These are phyloP conservation scores for Sebastes taczanowskii DNA, from an alignment of 2,797 vertebrate species.

Conservation along the genomic window DNA sequence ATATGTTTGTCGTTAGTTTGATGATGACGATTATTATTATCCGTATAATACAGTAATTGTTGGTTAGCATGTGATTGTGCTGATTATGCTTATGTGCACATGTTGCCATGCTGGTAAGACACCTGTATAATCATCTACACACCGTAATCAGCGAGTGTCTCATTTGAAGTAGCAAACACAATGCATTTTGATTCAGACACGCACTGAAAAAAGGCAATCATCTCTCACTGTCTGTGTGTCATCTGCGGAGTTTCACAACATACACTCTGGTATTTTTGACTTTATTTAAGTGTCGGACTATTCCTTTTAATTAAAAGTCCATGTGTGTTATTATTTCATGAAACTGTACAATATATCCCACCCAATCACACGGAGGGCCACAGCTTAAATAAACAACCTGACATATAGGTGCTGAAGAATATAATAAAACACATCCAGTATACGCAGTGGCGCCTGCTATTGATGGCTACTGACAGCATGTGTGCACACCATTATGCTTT, in stretches of 20 bases:
- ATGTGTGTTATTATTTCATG: neutral
- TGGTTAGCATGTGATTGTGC: constrained; percentile 16
- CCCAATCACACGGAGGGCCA: neutral
- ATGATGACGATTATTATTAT: constrained; percentile 9
- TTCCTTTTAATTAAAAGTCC: neutral
- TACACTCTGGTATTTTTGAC: neutral
- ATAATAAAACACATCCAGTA: constrained; percentile 4
- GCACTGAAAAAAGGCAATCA: neutral
- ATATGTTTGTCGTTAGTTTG: neutral
- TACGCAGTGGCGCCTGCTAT: constrained; percentile 3
- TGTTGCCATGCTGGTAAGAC: neutral
- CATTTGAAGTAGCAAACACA: constrained; percentile 24
- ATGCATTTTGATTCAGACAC: constrained; percentile 23
- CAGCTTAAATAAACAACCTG: neutral
- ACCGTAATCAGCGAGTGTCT: constrained; percentile 12
- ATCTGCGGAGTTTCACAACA: neutral
- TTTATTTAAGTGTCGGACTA: neutral
- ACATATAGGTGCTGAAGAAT: constrained; percentile 2
- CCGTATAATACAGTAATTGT: constrained; percentile 19
- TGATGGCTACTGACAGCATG: constrained; percentile 10
- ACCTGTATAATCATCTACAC: constrained; percentile 24
- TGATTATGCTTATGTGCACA: constrained; percentile 7
- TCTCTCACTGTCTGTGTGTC: neutral
- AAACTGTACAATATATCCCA: neutral
- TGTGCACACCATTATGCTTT: constrained; percentile 26